Evolutionary conservation across 2,113 vertebrate species (phyloP).

Genomic region (Apistogramma diplotaenia): DNA sequence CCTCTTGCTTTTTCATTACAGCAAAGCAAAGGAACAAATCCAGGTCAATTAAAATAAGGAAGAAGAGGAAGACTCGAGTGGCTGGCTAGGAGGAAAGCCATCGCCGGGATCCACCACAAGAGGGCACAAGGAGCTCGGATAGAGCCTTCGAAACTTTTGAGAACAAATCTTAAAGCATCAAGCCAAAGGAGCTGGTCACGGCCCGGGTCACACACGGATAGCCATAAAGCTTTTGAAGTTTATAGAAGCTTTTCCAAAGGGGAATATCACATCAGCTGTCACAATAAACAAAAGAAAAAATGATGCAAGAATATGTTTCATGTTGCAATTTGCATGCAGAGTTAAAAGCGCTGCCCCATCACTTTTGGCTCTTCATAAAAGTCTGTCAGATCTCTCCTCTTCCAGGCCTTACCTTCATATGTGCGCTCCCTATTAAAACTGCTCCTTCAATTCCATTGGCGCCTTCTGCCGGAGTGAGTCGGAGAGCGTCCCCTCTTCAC

Average conservation of each 20-base stretch:
- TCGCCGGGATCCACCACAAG: slow-evolving; percentile 44
- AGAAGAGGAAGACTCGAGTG: slow-evolving; percentile 38
- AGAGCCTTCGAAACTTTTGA: background rate
- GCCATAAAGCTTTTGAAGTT: slow-evolving; percentile 19
- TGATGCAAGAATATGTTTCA: slow-evolving; percentile 42
- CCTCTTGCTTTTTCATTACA: slow-evolving; percentile 70
- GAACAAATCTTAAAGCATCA: background rate
- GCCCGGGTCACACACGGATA: slow-evolving; percentile 12
- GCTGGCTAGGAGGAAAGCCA: slow-evolving; percentile 4
- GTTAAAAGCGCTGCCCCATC: slow-evolving; percentile 35
- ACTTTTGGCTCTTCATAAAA: slow-evolving; percentile 42
- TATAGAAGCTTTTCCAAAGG: background rate
- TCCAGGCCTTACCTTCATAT: slow-evolving; percentile 19
- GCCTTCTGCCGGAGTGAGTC: background rate
- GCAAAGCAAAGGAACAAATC: slow-evolving; percentile 74
- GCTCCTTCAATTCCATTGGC: background rate
- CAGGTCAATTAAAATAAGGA: slow-evolving; percentile 77
- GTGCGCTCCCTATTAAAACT: slow-evolving; percentile 48
- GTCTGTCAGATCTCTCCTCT: slow-evolving; percentile 24
- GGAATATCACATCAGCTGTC: background rate
- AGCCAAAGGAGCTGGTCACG: background rate
- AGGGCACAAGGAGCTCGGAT: slow-evolving; percentile 35
- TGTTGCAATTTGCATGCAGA: slow-evolving; percentile 6
- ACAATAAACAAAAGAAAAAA: slow-evolving; percentile 19
- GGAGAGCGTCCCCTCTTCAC: slow-evolving; percentile 34